Conservation (phyloP, 2,888 invertebrate species). For the Galeopsomyia nigrocyanea region DNA sequence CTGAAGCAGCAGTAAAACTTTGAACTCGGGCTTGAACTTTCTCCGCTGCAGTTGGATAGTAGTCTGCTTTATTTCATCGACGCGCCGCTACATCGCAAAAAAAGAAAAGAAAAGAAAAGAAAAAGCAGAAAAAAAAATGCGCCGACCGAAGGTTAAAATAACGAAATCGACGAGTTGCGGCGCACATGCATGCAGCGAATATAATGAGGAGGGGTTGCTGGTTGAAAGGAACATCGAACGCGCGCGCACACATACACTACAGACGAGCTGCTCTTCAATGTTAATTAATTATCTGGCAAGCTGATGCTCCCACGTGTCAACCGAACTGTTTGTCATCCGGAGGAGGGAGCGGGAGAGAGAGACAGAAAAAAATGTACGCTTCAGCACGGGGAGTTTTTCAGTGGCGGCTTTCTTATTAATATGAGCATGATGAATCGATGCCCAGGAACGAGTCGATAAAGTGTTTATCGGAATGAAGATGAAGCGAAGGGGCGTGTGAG, state of each 20-base stretch:
- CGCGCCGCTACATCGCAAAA: too few species aligned
- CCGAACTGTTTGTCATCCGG: slow-evolving; percentile 37
- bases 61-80: too few species aligned
- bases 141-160: too few species aligned
- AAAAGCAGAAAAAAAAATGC: too few species aligned
- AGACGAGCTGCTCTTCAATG: slow-evolving; percentile 15
- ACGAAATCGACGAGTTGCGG: too few species aligned
- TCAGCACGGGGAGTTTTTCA: not conserved
- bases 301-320: slow-evolving; percentile 16
- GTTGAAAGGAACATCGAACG: too few species aligned
- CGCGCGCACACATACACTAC: too few species aligned
- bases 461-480: slow-evolving; percentile 20
- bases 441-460: not conserved
- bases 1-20: slow-evolving; percentile 2
- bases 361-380: not conserved
- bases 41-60: too few species aligned
- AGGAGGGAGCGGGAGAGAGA: not conserved
- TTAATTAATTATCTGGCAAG: slow-evolving; percentile 41
- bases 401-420: slow-evolving; percentile 31
- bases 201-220: too few species aligned
- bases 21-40: not conserved
- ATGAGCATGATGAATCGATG: slow-evolving; percentile 34
- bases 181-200: too few species aligned
- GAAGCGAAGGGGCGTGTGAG: not conserved
- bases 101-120: too few species aligned